Evolutionary conservation across 1,140 invertebrate genomes (phyloP).

Genomic region (Drosophila tropicalis): DNA sequence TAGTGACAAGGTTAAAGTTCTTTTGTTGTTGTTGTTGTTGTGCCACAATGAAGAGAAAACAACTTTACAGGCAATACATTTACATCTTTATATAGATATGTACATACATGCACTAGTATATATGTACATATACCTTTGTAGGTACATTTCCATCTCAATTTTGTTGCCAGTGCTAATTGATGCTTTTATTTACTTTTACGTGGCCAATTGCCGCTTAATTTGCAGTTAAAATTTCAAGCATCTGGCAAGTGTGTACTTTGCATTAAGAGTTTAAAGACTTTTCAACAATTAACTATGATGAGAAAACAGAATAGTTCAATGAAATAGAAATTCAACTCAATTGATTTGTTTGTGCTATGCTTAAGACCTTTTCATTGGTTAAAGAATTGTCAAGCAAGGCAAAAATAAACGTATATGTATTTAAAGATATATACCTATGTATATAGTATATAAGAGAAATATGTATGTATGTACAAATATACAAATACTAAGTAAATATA

Average conservation of each 20-base stretch:
- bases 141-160: constrained; percentile 25
- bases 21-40: constrained; percentile 39
- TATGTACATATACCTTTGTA: constrained; percentile 29
- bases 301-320: background rate
- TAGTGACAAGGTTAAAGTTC: constrained; percentile 52
- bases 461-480: constrained; percentile 2
- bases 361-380: constrained; percentile 40
- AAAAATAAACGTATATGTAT: constrained; percentile 47
- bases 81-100: constrained; percentile 9
- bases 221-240: constrained; percentile 37
- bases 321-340: constrained; percentile 19
- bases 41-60: background rate
- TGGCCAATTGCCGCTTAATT: constrained; percentile 29
- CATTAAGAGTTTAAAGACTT: constrained; percentile 15
- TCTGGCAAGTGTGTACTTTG: constrained; percentile 34
- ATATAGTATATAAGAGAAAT: too few relatives aligned
- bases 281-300: background rate
- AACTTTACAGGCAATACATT: background rate
- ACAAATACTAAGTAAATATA: constrained; percentile 21
- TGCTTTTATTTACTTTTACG: constrained; percentile 53
- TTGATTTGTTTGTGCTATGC: constrained; percentile 32
- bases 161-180: constrained; percentile 56
- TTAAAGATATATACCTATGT: constrained; percentile 15
- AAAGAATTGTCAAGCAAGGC: constrained; percentile 34
- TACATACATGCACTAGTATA: background rate